A percentile compares a stretch with the other conserved stretches of the same genome.
phyloP scores from a whole-genome alignment of 2,113 vertebrate species.

The Xyrauchen texanus region DNA sequence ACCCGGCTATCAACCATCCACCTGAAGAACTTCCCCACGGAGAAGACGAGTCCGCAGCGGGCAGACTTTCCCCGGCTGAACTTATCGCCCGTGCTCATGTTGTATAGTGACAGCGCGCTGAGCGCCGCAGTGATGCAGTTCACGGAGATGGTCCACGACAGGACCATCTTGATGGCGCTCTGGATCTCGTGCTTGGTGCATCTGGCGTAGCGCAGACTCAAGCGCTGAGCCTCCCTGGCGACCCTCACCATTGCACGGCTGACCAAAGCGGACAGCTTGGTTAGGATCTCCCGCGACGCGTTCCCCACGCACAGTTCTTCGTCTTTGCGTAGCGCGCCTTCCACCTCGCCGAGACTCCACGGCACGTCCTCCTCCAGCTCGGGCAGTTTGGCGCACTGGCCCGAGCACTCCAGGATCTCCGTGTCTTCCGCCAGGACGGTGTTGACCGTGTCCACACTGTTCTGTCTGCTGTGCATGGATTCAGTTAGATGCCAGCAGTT shows the following conservation, averaged over 20 bases:
- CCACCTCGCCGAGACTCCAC: slow-evolving; percentile 77
- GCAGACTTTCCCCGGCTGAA: slow-evolving; percentile 74
- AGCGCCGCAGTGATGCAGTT: slow-evolving; percentile 76
- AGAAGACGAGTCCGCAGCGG: slow-evolving; percentile 76
- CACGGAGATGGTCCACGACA: slow-evolving; percentile 79
- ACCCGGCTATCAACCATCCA: slow-evolving; percentile 82
- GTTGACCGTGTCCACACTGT: slow-evolving; percentile 97
- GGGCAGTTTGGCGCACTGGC: slow-evolving; percentile 81
- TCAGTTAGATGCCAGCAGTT: slow-evolving; percentile 95
- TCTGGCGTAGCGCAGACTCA: slow-evolving; percentile 76
- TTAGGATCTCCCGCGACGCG: slow-evolving; percentile 79
- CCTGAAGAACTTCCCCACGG: slow-evolving; percentile 79
- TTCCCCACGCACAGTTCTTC: slow-evolving; percentile 62
- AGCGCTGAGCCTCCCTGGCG: slow-evolving; percentile 77
- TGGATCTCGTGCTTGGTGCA: slow-evolving; percentile 80
- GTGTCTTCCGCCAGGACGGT: slow-evolving; percentile 85
- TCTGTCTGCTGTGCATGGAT: slow-evolving; percentile 96
- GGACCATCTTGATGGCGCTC: slow-evolving; percentile 75
- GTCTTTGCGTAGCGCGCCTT: slow-evolving; percentile 72
- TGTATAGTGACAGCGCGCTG: slow-evolving; percentile 77
- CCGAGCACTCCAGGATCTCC: slow-evolving; percentile 90
- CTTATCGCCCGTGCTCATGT: slow-evolving; percentile 76
- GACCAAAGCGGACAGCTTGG: slow-evolving; percentile 84
- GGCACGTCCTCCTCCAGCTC: slow-evolving; percentile 76
- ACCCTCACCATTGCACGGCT: slow-evolving; percentile 77